Evolutionary conservation across 2,113 vertebrate genomes (phyloP).

Genomic region (Chaetops frenatus): DNA sequence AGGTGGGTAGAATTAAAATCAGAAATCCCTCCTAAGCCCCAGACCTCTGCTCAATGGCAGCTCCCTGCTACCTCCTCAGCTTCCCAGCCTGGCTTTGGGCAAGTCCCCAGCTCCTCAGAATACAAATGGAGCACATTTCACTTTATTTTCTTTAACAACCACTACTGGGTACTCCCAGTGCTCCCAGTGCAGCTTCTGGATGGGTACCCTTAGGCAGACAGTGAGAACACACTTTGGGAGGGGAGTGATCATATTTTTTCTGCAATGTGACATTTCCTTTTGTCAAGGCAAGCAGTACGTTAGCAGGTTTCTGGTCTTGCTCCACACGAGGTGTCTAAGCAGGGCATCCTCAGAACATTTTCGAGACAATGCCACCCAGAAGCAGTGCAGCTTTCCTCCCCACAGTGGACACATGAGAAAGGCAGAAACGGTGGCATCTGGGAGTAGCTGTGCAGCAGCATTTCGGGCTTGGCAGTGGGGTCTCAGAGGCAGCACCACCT

Average conservation of each 20-base stretch:
- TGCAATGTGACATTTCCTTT: neutral
- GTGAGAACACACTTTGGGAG: neutral
- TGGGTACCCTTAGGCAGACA: neutral
- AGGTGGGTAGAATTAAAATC: slow-evolving; percentile 43
- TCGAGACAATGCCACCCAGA: neutral
- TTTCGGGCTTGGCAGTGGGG: neutral
- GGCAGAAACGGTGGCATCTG: neutral
- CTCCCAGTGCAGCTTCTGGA: neutral
- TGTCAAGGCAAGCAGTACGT: neutral
- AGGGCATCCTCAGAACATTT: slow-evolving; percentile 1
- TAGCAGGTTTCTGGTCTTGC: neutral
- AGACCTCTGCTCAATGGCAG: neutral
- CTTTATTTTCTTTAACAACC: neutral
- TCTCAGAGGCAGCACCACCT: neutral
- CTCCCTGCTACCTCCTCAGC: neutral
- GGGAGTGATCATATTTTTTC: neutral
- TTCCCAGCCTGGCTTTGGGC: neutral
- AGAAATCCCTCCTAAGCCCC: slow-evolving; percentile 46
- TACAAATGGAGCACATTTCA: neutral
- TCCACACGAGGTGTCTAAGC: slow-evolving; percentile 1
- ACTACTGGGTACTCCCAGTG: neutral
- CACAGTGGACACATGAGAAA: neutral
- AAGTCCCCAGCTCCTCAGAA: neutral
- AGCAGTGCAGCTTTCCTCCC: neutral
- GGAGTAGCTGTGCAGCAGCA: neutral